Base-by-base conservation (phyloP, 2,797 vertebrate species). In the Gallinago stenura region DNA sequence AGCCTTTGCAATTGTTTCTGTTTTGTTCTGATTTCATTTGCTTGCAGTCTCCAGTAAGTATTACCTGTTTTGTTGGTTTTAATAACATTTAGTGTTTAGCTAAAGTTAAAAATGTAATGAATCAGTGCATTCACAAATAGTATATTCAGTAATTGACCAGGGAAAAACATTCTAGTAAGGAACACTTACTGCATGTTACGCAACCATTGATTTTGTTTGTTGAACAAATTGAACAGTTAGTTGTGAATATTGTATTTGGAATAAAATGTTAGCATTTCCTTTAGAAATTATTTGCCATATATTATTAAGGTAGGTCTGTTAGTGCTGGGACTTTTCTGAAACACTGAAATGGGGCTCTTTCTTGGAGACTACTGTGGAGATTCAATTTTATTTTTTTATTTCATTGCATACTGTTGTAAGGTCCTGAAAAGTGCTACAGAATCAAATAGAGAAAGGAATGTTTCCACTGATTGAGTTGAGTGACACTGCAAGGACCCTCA, bases 1-100 rank as follows among this genome's bases (percentile, higher is more conserved):
- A 62, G 24, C 43, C 43, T 87, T 79, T 85, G 37, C 35, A 80
- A 58, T 54, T 70, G 26, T 73, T 87, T 76, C 56, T 83, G 10
- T 7, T 95, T 87, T 87, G 10, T 77, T 95, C 53, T 87, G 64
- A 2, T 83, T 89, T 94, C 21, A 26, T 91, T 95, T 70, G 10
- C 51, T 90, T 92, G 41, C 53, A 61, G 31, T 75, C 21, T 78
- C 14, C 53, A 53, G 19, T 68, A 64, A 64, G 78, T 85, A 15
- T 56, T 88, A 77, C 72, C 13, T 66, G 7, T 25, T 93, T 70
- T 56, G 15, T 28, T 70, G 18, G 0, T 1, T 87, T 73, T 30
- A 83, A 43, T 88, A 80, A 30, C 43, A 35, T 48, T 75, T 35
- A 64, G 2, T 45, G 31, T 56, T 83, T 83, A 94, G 31, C 31